phyloP scores from a whole-genome alignment of 2,797 vertebrate genomes.

The Siniperca scherzeri region DNA sequence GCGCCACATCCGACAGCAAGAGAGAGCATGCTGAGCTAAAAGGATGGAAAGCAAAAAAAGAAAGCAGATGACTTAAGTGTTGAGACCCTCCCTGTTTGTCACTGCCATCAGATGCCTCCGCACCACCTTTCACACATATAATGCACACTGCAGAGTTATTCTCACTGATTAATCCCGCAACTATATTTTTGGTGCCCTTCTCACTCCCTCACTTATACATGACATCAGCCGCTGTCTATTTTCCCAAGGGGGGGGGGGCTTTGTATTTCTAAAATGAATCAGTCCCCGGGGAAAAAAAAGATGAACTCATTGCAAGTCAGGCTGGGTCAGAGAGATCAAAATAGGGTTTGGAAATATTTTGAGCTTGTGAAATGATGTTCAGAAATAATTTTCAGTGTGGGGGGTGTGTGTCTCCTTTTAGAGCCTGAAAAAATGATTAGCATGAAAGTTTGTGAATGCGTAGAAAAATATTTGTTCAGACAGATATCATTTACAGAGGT shows the following conservation, averaged over 20 bases:
- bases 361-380: conserved; percentile 14
- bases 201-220: conserved; percentile 58
- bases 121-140: conserved; percentile 17
- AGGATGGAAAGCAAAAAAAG: conserved; percentile 20
- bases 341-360: conserved; percentile 12
- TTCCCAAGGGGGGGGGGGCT: conserved; percentile 24
- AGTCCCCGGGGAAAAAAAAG: conserved; percentile 38
- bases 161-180: conserved; percentile 53
- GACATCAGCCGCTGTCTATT: conserved; percentile 66
- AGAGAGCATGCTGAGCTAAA: conserved; percentile 17
- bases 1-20: conserved; percentile 4
- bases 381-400: conserved; percentile 16
- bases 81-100: conserved; percentile 40
- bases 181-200: conserved; percentile 59
- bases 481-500: not conserved
- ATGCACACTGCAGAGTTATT: conserved; percentile 33
- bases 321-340: not conserved
- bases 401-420: not conserved
- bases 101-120: conserved; percentile 31
- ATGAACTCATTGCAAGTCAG: conserved; percentile 29
- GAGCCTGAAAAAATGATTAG: not conserved
- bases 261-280: conserved; percentile 63
- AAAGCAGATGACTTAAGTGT: conserved; percentile 46
- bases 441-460: not conserved
- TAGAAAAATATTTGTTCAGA: not conserved